A percentile compares a stretch with the other conserved stretches of the same genome.
Conservation (phyloP, 2,797 vertebrate species). For the Buphagus erythrorhynchus region DNA sequence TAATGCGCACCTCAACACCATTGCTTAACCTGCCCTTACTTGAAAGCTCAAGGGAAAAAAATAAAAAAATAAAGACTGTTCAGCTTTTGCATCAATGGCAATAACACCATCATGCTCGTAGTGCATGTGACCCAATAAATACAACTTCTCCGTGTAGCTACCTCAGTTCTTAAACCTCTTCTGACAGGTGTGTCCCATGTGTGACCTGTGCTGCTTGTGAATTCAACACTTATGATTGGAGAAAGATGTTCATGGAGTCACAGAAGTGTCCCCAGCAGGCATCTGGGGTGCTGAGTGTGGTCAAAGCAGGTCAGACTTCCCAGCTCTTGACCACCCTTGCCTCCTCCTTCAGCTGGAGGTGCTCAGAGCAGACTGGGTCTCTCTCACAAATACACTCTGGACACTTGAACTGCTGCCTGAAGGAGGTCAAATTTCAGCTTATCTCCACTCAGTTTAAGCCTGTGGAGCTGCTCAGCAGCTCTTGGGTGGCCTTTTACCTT, state of each 20-base stretch:
- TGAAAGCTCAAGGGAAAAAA: not conserved
- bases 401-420: not conserved
- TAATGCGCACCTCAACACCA: not conserved
- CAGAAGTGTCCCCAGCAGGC: not conserved
- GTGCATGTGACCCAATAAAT: not conserved
- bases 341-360: not conserved
- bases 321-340: not conserved
- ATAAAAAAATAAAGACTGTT: not conserved
- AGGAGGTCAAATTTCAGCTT: not conserved
- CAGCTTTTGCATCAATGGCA: not conserved
- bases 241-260: not conserved
- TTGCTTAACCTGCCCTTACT: not conserved
- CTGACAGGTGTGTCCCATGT: accelerated
- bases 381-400: not conserved
- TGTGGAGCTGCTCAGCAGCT: not conserved
- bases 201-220: not conserved
- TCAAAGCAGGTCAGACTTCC: not conserved
- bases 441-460: not conserved
- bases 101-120: not conserved
- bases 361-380: not conserved
- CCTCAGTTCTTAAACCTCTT: not conserved
- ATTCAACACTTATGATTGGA: not conserved
- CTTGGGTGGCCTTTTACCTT: constrained; percentile 6
- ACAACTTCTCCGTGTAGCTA: not conserved
- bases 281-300: accelerated